phyloP scores from a whole-genome alignment of 1,140 invertebrate genomes.

The Drosophila kepulauana region DNA sequence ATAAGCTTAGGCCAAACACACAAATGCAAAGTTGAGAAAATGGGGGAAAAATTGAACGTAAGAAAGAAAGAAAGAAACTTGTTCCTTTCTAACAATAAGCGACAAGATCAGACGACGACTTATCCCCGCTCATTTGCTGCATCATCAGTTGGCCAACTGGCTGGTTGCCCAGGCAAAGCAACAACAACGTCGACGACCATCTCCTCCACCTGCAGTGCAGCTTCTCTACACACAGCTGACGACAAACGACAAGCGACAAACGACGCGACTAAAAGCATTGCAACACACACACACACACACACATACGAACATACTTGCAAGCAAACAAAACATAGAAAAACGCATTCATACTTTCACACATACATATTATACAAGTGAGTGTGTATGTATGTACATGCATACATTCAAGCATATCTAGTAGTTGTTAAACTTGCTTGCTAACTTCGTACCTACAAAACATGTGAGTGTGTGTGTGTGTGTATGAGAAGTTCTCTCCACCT shows the following conservation, averaged over 20 bases:
- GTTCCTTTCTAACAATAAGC: slow-evolving; percentile 59
- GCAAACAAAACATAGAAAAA: slow-evolving; percentile 41
- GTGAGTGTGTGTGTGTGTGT: slow-evolving; percentile 16
- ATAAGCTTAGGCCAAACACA: slow-evolving; percentile 20
- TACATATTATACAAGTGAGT: not conserved
- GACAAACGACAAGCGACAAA: slow-evolving; percentile 14
- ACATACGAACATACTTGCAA: slow-evolving; percentile 14
- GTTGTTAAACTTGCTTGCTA: slow-evolving; percentile 51
- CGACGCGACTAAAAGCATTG: slow-evolving; percentile 11
- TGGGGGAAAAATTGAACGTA: slow-evolving; percentile 32
- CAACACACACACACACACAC: slow-evolving; percentile 27
- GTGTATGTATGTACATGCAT: not conserved
- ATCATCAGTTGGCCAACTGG: slow-evolving; percentile 51
- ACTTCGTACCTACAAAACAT: slow-evolving; percentile 17
- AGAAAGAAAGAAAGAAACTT: slow-evolving; percentile 32
- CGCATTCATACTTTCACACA: slow-evolving; percentile 45
- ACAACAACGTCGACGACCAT: slow-evolving; percentile 1
- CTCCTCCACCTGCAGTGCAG: slow-evolving; percentile 38
- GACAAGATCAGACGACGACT: slow-evolving; percentile 52
- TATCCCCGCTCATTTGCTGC: slow-evolving; percentile 46
- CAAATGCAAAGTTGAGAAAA: slow-evolving; percentile 44
- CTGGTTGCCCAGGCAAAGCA: not conserved
- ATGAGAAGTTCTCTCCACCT: slow-evolving; percentile 33
- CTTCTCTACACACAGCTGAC: slow-evolving; percentile 34
- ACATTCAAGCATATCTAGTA: slow-evolving; percentile 21